These are phyloP conservation scores for Anoncus sp. DNA, from an alignment of 2,888 invertebrate species.

Conservation along the genomic window DNA sequence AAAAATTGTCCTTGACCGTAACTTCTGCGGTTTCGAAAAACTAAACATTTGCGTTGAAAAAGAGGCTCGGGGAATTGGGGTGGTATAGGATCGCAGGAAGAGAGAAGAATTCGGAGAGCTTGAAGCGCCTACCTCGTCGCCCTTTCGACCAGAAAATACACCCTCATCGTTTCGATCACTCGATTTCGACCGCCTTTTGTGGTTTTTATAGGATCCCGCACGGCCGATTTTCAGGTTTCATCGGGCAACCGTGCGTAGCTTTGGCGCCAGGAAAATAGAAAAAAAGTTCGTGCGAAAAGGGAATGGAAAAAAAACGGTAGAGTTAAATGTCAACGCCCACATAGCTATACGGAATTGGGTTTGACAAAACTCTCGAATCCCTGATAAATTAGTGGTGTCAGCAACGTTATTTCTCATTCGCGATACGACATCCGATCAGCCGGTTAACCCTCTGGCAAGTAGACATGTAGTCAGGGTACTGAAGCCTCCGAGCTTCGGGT, in stretches of 20 bases:
- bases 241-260: conserved; percentile 9
- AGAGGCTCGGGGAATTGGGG: neutral
- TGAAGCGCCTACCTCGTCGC: conserved; percentile 6
- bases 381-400: conserved; percentile 57
- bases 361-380: conserved; percentile 24
- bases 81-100: neutral
- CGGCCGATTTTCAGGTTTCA: conserved; percentile 33
- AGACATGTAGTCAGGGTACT: neutral
- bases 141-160: conserved; percentile 16
- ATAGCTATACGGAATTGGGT: neutral
- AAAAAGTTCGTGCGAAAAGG: neutral
- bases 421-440: conserved; percentile 41
- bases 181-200: conserved; percentile 9
- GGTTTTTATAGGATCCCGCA: conserved; percentile 19
- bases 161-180: conserved; percentile 16
- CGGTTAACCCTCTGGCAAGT: neutral
- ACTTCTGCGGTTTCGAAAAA: neutral
- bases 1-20: neutral
- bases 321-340: conserved; percentile 23
- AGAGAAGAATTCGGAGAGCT: neutral
- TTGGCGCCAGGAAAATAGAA: neutral
- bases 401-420: conserved; percentile 63
- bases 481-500: neutral
- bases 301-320: conserved; percentile 27
- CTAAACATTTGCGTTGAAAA: conserved; percentile 6